Evolutionary conservation across 2,888 invertebrate genomes (phyloP), one percentile per base, ranked within the genome.

Genomic region (Lepas anatifera): DNA sequence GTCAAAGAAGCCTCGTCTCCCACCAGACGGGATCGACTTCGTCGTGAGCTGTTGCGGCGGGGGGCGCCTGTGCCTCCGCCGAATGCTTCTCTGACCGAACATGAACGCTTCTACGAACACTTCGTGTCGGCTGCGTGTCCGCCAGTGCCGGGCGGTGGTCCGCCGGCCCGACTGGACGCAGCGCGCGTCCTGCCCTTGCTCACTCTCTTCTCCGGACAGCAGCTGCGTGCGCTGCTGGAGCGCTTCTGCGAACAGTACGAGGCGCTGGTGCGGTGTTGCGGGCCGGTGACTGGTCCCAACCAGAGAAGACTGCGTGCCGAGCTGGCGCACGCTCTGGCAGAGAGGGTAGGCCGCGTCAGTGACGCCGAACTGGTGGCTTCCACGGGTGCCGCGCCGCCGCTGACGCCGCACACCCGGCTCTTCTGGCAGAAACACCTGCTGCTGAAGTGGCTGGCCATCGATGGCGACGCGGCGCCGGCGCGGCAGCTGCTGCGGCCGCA

Each of bases 341-440:
- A 76, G 25, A 77, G 77, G 48, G 79, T 80, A 78, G 77, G 79
- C 25, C 77, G 79, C 50, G 81, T 81, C 74, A 77, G 80, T 71
- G 77, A 81, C n/a, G 76, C 81, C n/a, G 81, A 81, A 72, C 81
- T 81, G 74, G 75, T 81, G 43, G 81, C 81, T 77, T 80, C 80
- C 71, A 69, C 32, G 48, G 69, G 69, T 18, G 69, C 48, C 50
- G 67, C 41, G 67, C 70, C 35, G 48, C 67, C 41, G 58, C 50
- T 67, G 27, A 16, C 37, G 32, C 29, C 32, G 22, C n/a, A n/a
- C n/a, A 39, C 63, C n/a, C 43, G 64, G 13, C 35, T 48, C 6
- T 29, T 69, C 35, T 37, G 58, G 48, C 43, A 39, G 29, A 29
- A 48, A 32, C 64, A 68, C 37, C 35, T 68, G n/a, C 29, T 58